phyloP scores from a whole-genome alignment of 2,888 invertebrate genomes.

The Ypsolopha sequella region DNA sequence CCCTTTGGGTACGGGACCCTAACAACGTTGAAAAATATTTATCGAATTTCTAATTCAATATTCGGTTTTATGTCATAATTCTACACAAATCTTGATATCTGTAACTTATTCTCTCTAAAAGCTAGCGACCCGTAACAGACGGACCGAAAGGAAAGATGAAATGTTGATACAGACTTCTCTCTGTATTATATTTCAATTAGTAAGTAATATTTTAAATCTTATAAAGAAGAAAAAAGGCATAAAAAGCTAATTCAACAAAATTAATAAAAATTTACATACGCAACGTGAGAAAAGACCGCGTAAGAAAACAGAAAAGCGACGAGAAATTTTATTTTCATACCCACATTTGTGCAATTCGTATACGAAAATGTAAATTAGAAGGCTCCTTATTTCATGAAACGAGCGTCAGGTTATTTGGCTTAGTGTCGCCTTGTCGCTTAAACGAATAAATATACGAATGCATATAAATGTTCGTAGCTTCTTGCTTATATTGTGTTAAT shows the following conservation, averaged over 20 bases:
- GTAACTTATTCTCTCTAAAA: too few relatives aligned
- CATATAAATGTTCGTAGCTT: not conserved
- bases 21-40: too few relatives aligned
- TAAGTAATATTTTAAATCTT: too few relatives aligned
- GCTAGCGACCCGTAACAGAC: too few relatives aligned
- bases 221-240: slow-evolving; percentile 8
- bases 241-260: slow-evolving; percentile 54
- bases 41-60: too few relatives aligned
- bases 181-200: too few relatives aligned
- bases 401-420: slow-evolving; percentile 57
- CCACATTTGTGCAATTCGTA: slow-evolving; percentile 65
- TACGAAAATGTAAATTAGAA: slow-evolving; percentile 66
- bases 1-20: too few relatives aligned
- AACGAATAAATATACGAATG: slow-evolving; percentile 35
- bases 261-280: slow-evolving; percentile 56
- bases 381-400: slow-evolving; percentile 56
- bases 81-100: too few relatives aligned
- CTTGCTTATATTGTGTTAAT: too few relatives aligned
- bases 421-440: slow-evolving; percentile 38
- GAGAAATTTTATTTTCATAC: slow-evolving; percentile 62
- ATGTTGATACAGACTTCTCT: too few relatives aligned
- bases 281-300: slow-evolving; percentile 48
- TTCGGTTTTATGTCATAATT: too few relatives aligned
- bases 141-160: too few relatives aligned
- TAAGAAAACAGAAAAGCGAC: slow-evolving; percentile 55